Evolutionary conservation across 2,888 invertebrate species (phyloP).

Genomic region (Agrypnus murinus): DNA sequence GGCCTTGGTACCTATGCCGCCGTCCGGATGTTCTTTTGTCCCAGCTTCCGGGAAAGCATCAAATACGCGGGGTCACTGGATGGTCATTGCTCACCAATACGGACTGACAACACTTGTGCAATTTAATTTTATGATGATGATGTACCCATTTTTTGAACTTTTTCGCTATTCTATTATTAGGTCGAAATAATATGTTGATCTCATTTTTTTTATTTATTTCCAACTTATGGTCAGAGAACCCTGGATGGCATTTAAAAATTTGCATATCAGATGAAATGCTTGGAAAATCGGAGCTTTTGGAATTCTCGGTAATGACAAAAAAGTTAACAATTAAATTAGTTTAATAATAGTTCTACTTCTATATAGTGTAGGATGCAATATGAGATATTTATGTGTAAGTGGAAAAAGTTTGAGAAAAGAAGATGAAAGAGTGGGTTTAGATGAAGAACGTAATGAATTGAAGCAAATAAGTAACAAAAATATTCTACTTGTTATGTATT

Average conservation of each 20-base stretch:
- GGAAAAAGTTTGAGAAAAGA: too few relatives aligned
- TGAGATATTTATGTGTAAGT: too few relatives aligned
- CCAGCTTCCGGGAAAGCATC: constrained; percentile 71
- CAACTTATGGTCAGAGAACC: constrained; percentile 23
- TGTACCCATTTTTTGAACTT: constrained; percentile 50
- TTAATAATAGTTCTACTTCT: too few relatives aligned
- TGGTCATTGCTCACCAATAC: constrained; percentile 69
- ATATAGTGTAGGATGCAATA: too few relatives aligned
- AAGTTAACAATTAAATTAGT: too few relatives aligned
- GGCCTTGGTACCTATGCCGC: constrained; percentile 64
- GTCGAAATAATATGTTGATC: constrained; percentile 35
- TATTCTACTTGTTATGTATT: too few relatives aligned
- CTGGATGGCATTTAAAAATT: neutral
- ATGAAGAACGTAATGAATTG: too few relatives aligned
- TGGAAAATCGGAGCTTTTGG: too few relatives aligned
- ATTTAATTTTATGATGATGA: constrained; percentile 43
- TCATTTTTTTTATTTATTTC: constrained; percentile 24
- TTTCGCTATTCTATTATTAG: constrained; percentile 42
- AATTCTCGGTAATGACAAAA: too few relatives aligned
- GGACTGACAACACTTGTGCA: constrained; percentile 58
- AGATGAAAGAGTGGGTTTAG: too few relatives aligned
- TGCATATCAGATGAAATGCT: too few relatives aligned
- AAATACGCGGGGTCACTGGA: constrained; percentile 71
- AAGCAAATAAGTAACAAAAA: too few relatives aligned
- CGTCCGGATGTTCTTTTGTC: constrained; percentile 70